Percentiles rank a stretch among this genome's conserved stretches.
These are phyloP conservation scores for Zophobas atratus DNA, from an alignment of 1,140 invertebrate species.

Conservation along the genomic window DNA sequence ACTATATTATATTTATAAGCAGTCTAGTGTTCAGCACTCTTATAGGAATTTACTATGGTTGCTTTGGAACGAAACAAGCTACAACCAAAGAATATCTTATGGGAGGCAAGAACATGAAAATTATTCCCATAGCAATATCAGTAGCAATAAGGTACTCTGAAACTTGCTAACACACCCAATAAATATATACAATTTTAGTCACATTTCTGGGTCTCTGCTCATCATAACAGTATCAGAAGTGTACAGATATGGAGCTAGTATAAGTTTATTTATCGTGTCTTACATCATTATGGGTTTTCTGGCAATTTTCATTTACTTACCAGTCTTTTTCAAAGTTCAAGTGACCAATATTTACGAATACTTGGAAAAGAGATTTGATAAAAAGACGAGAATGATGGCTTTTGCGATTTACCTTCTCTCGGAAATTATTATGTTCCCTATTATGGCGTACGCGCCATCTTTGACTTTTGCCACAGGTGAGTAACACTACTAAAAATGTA, in stretches of 20 bases:
- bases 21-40: slow-evolving; percentile 72
- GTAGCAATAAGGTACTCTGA: slow-evolving; percentile 69
- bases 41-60: slow-evolving; percentile 77
- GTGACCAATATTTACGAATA: slow-evolving; percentile 81
- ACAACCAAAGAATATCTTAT: slow-evolving; percentile 75
- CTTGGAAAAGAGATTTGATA: slow-evolving; percentile 53
- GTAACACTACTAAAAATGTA: slow-evolving; percentile 1
- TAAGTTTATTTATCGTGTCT: slow-evolving; percentile 66
- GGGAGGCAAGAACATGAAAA: slow-evolving; percentile 73
- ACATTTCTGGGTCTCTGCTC: slow-evolving; percentile 84
- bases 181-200: slow-evolving; percentile 69
- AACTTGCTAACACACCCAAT: not conserved
- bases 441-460: slow-evolving; percentile 75
- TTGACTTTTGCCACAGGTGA: slow-evolving; percentile 73
- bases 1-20: slow-evolving; percentile 70
- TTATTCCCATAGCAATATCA: slow-evolving; percentile 73
- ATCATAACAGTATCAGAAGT: slow-evolving; percentile 85
- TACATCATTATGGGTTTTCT: not conserved
- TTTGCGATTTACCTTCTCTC: slow-evolving; percentile 72
- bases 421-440: slow-evolving; percentile 70
- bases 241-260: slow-evolving; percentile 81
- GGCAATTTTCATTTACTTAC: slow-evolving; percentile 68
- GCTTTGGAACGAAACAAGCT: slow-evolving; percentile 71
- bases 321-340: slow-evolving; percentile 83
- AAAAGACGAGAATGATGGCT: slow-evolving; percentile 71